Evolutionary conservation across 2,113 vertebrate genomes (phyloP), one percentile per base, ranked within the genome.

Genomic region (Apaloderma vittatum): DNA sequence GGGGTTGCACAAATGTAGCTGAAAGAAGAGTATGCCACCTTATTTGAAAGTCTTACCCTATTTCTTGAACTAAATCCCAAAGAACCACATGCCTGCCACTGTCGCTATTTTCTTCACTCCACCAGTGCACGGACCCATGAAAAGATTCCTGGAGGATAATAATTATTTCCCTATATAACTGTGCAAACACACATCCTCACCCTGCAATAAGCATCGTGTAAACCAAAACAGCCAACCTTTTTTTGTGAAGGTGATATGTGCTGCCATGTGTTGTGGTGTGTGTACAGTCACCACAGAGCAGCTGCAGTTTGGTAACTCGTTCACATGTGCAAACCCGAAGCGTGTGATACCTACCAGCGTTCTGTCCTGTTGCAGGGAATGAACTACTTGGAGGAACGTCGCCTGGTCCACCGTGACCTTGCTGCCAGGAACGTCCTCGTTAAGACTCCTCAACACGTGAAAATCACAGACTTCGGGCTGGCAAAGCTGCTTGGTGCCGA

Each of bases 401-500:
- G 99, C 78, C 96, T 99, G 96, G 99, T 99, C n/a, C 99, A 99
- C 89, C 98, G 99, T 15, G 99, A 99, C 96, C 97, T 99, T 94
- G 99, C 99, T 3, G 99, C 99, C 45, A 98, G 99, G 85, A 99
- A 99, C 0, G 99, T 99, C 45, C 98, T 99, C 18, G 98, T 99
- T 68, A 99, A 99, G 96, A 98, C 98, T 4, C 99, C 99, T 0
- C 99, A 99, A 24, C 99, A 99, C 0, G 98, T 99, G 48, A 99
- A 99, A 96, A 99, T 99, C 97, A 99, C 99, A 0, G 99, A 99
- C 96, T 99, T 99, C 3, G 99, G 99, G 29, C 97, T 99, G 72
- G 99, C 99, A 82, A 99, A 99, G 68, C 98, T 99, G 49, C 99
- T 99, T 1, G 98, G 98, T 0, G 98, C 99, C 0, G 98, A 99